These are phyloP conservation scores for Sycophila sp. DNA, from an alignment of 1,140 invertebrate genomes.

Conservation along the genomic window DNA sequence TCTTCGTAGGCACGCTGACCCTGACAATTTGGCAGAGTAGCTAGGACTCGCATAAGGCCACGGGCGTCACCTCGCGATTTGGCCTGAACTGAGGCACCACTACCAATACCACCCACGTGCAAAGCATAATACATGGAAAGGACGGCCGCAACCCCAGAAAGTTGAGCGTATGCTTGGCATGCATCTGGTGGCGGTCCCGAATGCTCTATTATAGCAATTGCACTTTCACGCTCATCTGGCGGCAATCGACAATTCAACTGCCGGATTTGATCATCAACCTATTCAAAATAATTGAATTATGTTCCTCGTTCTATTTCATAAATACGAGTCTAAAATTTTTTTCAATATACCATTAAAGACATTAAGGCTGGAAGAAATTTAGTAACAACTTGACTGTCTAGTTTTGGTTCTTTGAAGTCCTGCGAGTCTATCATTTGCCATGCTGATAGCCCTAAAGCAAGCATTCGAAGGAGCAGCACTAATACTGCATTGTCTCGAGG, in stretches of 20 bases:
- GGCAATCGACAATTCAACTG: constrained; percentile 87
- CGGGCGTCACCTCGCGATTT: constrained; percentile 81
- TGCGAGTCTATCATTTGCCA: constrained; percentile 98
- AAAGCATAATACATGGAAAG: constrained; percentile 96
- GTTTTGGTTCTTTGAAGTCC: constrained; percentile 94
- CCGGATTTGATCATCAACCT: constrained; percentile 92
- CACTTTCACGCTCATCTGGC: constrained; percentile 92
- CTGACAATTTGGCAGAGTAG: constrained; percentile 89
- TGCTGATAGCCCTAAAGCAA: constrained; percentile 90
- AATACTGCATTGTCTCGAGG: constrained; percentile 92
- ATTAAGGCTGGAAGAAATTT: constrained; percentile 95
- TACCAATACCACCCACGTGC: constrained; percentile 83
- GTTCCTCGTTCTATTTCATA: neutral
- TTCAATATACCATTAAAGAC: constrained; percentile 81
- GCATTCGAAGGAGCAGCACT: constrained; percentile 91
- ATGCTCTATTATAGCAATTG: constrained; percentile 93
- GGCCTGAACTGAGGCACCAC: constrained; percentile 69
- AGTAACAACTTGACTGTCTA: constrained; percentile 91
- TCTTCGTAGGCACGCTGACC: constrained; percentile 93
- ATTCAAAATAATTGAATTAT: neutral
- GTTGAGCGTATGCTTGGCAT: constrained; percentile 89
- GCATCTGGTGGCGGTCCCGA: constrained; percentile 92
- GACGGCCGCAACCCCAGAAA: constrained; percentile 90
- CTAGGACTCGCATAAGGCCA: constrained; percentile 87
- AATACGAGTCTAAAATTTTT: neutral